Base-by-base conservation (phyloP, 2,888 invertebrate species). In the Agriopis marginaria region DNA sequence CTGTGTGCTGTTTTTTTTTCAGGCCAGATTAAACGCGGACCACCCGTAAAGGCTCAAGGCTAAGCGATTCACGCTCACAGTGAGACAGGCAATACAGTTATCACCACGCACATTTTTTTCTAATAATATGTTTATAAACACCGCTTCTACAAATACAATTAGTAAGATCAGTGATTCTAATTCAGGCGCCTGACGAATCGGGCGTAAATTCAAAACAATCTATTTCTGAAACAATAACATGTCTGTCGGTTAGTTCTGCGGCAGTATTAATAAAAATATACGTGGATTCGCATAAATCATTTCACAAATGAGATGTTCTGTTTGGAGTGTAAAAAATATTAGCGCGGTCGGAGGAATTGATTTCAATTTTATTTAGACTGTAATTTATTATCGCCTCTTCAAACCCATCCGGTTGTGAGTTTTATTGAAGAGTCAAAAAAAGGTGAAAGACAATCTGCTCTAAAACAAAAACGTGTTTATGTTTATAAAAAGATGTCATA, bases 161-260 rank as follows among this genome's bases (percentile, higher is more conserved):
- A 59, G 23, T 47, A 60, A 23, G 11, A 61, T 56, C 44, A 49
- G 62, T 58, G 42, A 10, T 60, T 65, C 68, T 71, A 73, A 66
- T 72, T 66, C 54, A 60, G 70, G 61, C 73, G 50, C 68, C 66
- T 70, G 66, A 51, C 59, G 70, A 70, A 73, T 62, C 71, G 66
- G 66, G 68, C 63, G 69, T 53, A 61, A 72, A 66, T 63, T 65
- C 64, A 78, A 74, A 77, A 73, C 72, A 68, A 11, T 71, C 76
- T 76, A 81, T 80, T 80, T 79, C 73, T 71, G 74, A 70, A 69
- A 71, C 59, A 68, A 74, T 73, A 68, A 72, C 75, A 71, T 76
- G 76, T 75, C 53, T 72, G 66, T 74, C 66, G 75, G 73, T 17
- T 56, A 62, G 62, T 55, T 54, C 70, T 77, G 70, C 63, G 60